phyloP scores from a whole-genome alignment of 2,797 vertebrate genomes.

The Steatocranus sp. region DNA sequence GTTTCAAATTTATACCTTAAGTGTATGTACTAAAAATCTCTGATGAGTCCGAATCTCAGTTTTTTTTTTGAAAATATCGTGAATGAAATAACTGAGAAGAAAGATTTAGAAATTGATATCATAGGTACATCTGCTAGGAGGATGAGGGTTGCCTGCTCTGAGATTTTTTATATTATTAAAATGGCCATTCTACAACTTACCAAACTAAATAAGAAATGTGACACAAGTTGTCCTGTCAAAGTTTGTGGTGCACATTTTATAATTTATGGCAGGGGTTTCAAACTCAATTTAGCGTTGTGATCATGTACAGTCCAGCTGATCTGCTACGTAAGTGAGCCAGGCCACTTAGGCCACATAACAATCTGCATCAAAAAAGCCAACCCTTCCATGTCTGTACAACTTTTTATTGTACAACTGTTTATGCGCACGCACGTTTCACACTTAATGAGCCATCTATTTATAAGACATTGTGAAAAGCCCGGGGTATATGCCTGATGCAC shows the following conservation, averaged over 20 bases:
- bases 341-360: not conserved
- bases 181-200: not conserved
- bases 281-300: not conserved
- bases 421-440: not conserved
- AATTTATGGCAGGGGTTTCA: not conserved
- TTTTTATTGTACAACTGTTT: not conserved
- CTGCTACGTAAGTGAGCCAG: accelerated
- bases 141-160: accelerated
- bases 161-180: not conserved
- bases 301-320: not conserved
- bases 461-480: accelerated
- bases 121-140: not conserved
- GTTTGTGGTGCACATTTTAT: not conserved
- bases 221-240: not conserved
- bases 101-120: not conserved
- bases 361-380: not conserved
- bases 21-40: accelerated
- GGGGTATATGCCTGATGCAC: not conserved
- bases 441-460: not conserved
- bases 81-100: not conserved
- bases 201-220: not conserved
- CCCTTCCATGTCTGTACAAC: not conserved
- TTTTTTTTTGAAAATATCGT: accelerated
- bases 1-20: not conserved
- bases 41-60: accelerated